These are phyloP conservation scores for Aspidiotus rigidus DNA, from an alignment of 2,888 invertebrate species.

Conservation along the genomic window DNA sequence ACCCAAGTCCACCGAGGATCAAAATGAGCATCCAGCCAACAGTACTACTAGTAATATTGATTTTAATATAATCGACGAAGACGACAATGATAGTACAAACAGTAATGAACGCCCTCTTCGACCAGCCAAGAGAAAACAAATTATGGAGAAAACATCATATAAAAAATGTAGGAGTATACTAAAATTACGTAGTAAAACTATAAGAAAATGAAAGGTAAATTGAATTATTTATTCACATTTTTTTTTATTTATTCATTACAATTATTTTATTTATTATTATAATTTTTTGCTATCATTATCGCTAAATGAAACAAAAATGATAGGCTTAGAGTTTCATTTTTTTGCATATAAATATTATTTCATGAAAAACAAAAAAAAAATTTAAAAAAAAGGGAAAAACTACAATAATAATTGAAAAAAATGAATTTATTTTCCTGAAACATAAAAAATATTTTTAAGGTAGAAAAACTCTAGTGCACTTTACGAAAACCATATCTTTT, in stretches of 20 bases:
- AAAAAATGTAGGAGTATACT: conserved; percentile 22
- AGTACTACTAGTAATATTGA: too few species aligned
- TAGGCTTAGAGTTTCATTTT: too few species aligned
- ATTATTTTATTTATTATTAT: neutral
- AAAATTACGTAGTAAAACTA: conserved; percentile 27
- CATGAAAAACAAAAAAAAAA: too few species aligned
- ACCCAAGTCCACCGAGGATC: neutral
- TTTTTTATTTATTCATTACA: neutral
- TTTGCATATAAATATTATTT: too few species aligned
- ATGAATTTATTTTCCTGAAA: too few species aligned
- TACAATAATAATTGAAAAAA: too few species aligned
- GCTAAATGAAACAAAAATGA: conserved; percentile 9
- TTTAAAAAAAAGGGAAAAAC: too few species aligned
- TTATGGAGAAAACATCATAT: conserved; percentile 13
- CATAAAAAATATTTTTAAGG: too few species aligned
- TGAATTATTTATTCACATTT: neutral
- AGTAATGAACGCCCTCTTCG: conserved; percentile 12
- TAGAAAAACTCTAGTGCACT: too few species aligned
- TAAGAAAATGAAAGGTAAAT: conserved; percentile 19
- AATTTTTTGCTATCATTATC: conserved; percentile 22
- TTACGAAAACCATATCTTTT: too few species aligned
- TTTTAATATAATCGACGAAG: neutral
- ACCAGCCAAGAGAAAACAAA: conserved; percentile 16
- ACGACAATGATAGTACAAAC: conserved; percentile 5
- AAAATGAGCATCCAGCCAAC: neutral